These are phyloP conservation scores for Pterocles burchelli DNA, from an alignment of 2,113 vertebrate species.

Conservation along the genomic window DNA sequence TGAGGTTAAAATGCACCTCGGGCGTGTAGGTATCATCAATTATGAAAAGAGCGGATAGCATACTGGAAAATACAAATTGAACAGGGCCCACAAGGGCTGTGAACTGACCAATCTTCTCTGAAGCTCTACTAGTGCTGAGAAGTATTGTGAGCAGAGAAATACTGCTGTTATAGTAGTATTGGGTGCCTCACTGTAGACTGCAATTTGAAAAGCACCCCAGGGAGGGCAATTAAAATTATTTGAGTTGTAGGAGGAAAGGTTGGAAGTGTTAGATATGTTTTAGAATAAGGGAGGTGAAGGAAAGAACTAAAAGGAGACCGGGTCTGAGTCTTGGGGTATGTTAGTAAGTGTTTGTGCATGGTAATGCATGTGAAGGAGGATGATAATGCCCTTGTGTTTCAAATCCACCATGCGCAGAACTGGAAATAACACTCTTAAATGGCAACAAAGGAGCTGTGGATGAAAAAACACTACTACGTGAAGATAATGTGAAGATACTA, in stretches of 20 bases:
- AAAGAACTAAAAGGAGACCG: not conserved
- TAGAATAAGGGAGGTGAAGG: not conserved
- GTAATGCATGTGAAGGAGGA: not conserved
- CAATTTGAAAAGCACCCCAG: not conserved
- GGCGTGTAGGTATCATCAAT: not conserved
- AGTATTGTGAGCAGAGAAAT: not conserved
- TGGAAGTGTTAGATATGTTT: not conserved
- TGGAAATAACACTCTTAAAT: not conserved
- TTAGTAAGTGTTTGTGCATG: not conserved
- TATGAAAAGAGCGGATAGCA: not conserved
- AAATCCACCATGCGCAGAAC: not conserved
- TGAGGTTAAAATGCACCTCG: not conserved
- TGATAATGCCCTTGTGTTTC: not conserved
- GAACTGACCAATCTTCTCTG: not conserved
- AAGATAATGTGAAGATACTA: not conserved
- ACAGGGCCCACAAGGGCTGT: not conserved
- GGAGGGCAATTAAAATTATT: not conserved
- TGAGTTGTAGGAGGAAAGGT: not conserved
- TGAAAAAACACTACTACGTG: not conserved
- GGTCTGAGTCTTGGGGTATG: not conserved
- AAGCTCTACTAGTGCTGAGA: not conserved
- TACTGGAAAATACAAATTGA: not conserved
- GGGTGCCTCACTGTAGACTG: not conserved
- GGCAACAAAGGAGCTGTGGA: not conserved
- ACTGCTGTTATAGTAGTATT: not conserved